Base-by-base conservation (phyloP, 2,797 vertebrate species). In the Pseudochirops corinnae region DNA sequence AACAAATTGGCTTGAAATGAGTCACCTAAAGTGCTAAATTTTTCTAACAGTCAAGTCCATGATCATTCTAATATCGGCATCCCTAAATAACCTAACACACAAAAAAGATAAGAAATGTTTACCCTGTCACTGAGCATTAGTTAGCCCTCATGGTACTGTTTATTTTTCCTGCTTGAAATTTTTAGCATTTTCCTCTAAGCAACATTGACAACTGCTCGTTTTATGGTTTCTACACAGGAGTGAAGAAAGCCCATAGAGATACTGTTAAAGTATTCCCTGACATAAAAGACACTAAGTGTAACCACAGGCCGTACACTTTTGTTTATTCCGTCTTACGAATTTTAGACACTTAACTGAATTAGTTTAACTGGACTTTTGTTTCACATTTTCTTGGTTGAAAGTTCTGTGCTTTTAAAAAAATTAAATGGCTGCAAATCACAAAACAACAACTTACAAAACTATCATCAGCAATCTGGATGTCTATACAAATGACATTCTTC, bases 321-420 rank as follows among this genome's bases (percentile, higher is more conserved):
- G 92, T 98, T 98, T 96, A 98, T 98, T 98, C 96, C 74, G 67
- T 31, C 56, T 96, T 92, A 52, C 56, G 96, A 96, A 92, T 96
- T 95, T 90, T 96, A 98, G 98, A 56, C 94, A 95, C 95, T 93
- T 95, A 94, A 87, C 39, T 87, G 74, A 96, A 97, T 94, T 97
- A 94, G 97, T 91, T 95, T 90, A 67, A 97, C 57, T 92, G 95
- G 93, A 97, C 95, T 93, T 97, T 96, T 96, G 97, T 91, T 46
- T 90, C 67, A 96, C 95, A 95, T 96, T 91, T 97, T 97, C 91
- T 46, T 39, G 24, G 26, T 97, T 96, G 93, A 46, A 87, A 94
- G 92, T 94, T 97, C 97, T 98, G 96, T 98, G 98, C 98, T 98
- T 98, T 96, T 97, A 11, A 93, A 28, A 67, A 87, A 87, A 87